Base-by-base conservation (phyloP, 1,140 invertebrate species). In the Batillaria attramentaria region DNA sequence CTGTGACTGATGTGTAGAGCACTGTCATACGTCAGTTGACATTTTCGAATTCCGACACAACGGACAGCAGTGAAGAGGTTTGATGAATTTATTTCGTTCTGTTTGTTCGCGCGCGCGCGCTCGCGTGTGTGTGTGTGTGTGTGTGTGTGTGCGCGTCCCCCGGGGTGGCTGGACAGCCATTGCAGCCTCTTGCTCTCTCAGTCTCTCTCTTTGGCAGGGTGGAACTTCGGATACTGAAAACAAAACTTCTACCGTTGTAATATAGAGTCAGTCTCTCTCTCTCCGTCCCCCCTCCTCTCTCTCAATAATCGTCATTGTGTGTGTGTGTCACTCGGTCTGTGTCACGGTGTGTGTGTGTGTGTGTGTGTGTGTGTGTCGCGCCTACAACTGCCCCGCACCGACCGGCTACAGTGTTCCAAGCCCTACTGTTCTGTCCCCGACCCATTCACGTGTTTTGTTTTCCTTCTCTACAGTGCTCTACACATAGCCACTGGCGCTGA, bases 101-200 rank as follows among this genome's bases (percentile, higher is more conserved):
- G 46, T 54, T 16, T 54, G 46, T 54, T 18, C 46, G 2, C n/a
- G 46, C 46, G 46, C n/a, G 46, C n/a, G n/a, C n/a, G n/a, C n/a
- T n/a, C 46, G 46, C 46, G 46, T n/a, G n/a, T 54, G 46, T 33
- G 50, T 75, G 50, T 75, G 43, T 75, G 50, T 60, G 1, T 75
- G 37, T 60, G 62, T 28, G 62, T 66, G 62, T 66, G 62, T 54
- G 16, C 16, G 18, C 31, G 62, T 66, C n/a, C 31, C 16, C 1
- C n/a, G 62, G 18, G 62, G 18, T 13, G 1, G 35, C 24, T 66
- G 16, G 46, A 16, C 0, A 16, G 46, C 46, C n/a, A 54, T 16
- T 54, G 46, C 16, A 54, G n/a, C n/a, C 46, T 54, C 0, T 54
- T n/a, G 1, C 46, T 54, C 46, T 2, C 46, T 54, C 46, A 16